These are phyloP conservation scores for Cinclus mexicanus DNA, from an alignment of 2,113 vertebrate genomes.

Conservation along the genomic window DNA sequence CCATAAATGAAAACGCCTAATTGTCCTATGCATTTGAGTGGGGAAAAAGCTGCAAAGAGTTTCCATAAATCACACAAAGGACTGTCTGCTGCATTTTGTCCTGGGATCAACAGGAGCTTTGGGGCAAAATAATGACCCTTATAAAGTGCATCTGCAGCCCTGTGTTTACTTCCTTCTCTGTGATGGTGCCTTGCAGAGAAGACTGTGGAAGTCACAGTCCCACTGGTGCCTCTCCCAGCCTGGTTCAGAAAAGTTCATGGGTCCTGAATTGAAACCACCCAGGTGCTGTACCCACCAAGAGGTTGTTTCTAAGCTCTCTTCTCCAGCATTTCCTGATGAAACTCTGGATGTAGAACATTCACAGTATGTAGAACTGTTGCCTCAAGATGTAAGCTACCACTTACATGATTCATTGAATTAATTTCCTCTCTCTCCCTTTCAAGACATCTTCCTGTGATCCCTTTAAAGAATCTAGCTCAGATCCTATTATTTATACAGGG, in stretches of 20 bases:
- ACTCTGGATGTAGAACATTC: not conserved
- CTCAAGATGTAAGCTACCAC: slow-evolving; percentile 30
- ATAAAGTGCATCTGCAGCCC: not conserved
- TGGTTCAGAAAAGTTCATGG: not conserved
- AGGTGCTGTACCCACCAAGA: not conserved
- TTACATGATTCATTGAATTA: slow-evolving; percentile 41
- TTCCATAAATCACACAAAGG: not conserved
- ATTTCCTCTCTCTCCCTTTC: slow-evolving; percentile 39
- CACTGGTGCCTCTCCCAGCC: not conserved
- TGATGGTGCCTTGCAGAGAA: not conserved
- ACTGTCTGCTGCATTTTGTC: not conserved
- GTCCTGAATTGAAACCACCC: not conserved
- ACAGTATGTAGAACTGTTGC: not conserved
- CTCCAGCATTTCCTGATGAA: not conserved
- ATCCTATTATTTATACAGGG: slow-evolving; percentile 5
- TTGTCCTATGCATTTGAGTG: not conserved
- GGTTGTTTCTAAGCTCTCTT: not conserved
- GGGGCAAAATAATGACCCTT: not conserved
- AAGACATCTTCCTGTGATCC: slow-evolving; percentile 9
- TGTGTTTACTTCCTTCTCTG: not conserved
- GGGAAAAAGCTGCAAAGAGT: not conserved
- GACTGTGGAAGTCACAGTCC: not conserved
- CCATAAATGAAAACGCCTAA: not conserved
- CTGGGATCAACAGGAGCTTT: not conserved
- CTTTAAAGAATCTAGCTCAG: slow-evolving; percentile 4